phyloP scores from a whole-genome alignment of 2,888 invertebrate genomes.

The Galerucella pusilla region DNA sequence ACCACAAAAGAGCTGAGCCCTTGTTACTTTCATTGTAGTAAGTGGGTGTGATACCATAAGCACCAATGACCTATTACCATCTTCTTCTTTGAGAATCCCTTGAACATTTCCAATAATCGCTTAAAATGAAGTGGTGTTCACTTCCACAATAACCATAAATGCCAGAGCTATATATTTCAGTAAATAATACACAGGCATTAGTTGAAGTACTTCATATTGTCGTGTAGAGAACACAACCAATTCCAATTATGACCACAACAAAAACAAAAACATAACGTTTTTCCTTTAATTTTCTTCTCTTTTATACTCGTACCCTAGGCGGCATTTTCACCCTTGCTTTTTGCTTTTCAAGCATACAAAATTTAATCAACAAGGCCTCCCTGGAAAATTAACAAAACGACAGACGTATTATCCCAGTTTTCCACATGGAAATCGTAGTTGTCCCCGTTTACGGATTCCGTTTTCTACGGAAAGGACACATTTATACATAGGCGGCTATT shows the following conservation, averaged over 20 bases:
- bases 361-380: slow-evolving; percentile 34
- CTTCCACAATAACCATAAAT: no score
- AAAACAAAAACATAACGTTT: slow-evolving; percentile 18
- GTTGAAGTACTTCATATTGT: not conserved
- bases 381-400: slow-evolving; percentile 39
- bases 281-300: slow-evolving; percentile 16
- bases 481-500: slow-evolving; percentile 5
- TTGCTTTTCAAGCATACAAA: slow-evolving; percentile 26
- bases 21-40: no score
- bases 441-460: slow-evolving; percentile 36
- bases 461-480: slow-evolving; percentile 6
- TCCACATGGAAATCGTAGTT: slow-evolving; percentile 39
- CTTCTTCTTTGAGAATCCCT: no score
- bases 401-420: slow-evolving; percentile 29
- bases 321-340: slow-evolving; percentile 25
- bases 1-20: no score
- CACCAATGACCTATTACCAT: no score
- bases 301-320: slow-evolving; percentile 13
- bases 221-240: slow-evolving; percentile 1
- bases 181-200: not conserved
- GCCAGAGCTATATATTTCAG: not conserved
- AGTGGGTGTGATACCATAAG: no score
- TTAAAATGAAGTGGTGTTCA: no score
- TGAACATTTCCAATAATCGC: no score
- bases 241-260: slow-evolving; percentile 13